Evolutionary conservation across 2,113 vertebrate genomes (phyloP).

Genomic region (Tringa solitaria): DNA sequence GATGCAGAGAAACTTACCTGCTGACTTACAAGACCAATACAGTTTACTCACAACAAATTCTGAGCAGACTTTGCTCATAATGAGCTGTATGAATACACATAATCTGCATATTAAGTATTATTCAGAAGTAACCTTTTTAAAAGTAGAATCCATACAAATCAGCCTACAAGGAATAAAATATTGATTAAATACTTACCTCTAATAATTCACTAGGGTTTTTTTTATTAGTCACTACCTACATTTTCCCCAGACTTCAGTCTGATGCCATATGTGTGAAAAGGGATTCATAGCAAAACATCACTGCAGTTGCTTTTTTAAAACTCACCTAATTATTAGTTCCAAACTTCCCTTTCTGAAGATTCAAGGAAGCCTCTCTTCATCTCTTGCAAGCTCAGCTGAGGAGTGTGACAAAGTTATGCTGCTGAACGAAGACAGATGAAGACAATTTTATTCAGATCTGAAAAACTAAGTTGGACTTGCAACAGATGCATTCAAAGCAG

Average conservation of each 20-base stretch:
- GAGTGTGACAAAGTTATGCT: background rate
- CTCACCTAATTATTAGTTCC: conserved; percentile 2
- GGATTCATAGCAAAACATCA: background rate
- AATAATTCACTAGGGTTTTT: background rate
- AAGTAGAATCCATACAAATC: background rate
- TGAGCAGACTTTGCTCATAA: background rate
- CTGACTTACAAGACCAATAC: background rate
- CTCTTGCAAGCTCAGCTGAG: background rate
- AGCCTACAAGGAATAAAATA: background rate
- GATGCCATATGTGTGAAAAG: background rate
- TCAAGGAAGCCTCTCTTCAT: background rate
- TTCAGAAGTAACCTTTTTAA: background rate
- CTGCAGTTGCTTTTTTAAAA: background rate
- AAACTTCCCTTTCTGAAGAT: background rate
- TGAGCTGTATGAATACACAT: background rate
- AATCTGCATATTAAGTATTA: background rate
- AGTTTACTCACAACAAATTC: background rate
- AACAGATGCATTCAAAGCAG: background rate
- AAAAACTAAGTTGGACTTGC: background rate
- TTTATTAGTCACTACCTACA: background rate
- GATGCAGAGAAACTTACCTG: background rate
- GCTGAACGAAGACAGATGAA: background rate
- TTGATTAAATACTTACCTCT: background rate
- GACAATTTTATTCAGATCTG: background rate
- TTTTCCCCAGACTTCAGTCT: background rate